Base-by-base conservation (phyloP, 2,888 invertebrate species). In the Rugalucina vietnamica region DNA sequence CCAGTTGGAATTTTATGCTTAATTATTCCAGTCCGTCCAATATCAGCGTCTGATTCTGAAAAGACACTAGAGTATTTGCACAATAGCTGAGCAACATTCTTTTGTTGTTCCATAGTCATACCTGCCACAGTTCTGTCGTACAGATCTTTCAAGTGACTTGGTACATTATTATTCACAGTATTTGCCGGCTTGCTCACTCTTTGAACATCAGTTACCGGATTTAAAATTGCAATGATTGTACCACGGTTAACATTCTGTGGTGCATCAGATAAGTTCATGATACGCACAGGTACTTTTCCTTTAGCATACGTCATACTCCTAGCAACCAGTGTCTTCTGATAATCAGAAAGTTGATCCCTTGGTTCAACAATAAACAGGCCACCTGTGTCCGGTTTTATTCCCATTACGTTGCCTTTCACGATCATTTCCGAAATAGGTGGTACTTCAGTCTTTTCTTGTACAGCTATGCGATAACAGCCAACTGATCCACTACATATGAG, bases 1-100 rank as follows among this genome's bases (percentile, higher is more conserved):
- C 79, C 86, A 29, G 76, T 86, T 54, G 78, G 81, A 3, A 86
- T 81, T 8, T 5, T 81, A 43, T 86, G 81, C 65, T 81, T 83
- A 21, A 85, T 76, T 39, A 49, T 72, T 32, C 54, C 49, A 21
- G 85, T 82, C 27, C 82, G 74, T 8, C 85, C 82, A 5, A 85
- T 29, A 43, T 85, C 82, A 50, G 65, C 74, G 27, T 77, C 69
- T 12, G 85, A 77, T 71, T 76, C 69, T 24, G 77, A 77, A 80
- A 85, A 82, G 3, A 72, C 29, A 76, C 57, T 65, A 14, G 65
- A 39, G 60, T 84, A 81, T 77, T 78, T 75, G n/a, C 34, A n/a
- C n/a, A n/a, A n/a, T n/a, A n/a, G n/a, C n/a, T n/a, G n/a, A 21
- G 34, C 50, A 71, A 77, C 37, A 34, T 34, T 43, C 2, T 76